Conservation (phyloP, 1,140 invertebrate genomes). For the Magallana ariakensis region DNA sequence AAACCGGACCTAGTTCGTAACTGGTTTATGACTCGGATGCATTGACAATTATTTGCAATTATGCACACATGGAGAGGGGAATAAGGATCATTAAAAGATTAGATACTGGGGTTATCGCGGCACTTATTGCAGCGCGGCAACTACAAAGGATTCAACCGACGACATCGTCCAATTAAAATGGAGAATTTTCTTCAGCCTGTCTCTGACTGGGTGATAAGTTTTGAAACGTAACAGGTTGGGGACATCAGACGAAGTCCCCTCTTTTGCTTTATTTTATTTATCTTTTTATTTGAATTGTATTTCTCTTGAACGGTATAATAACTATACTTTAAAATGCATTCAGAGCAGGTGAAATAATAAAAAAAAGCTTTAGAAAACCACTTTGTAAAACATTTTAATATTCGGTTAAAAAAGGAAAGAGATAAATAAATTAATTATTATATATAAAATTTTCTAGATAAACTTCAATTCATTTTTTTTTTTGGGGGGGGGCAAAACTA, state of each 20-base stretch:
- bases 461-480: too few species aligned
- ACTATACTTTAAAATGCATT: too few species aligned
- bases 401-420: too few species aligned
- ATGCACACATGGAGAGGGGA: slow-evolving; percentile 30
- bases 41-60: slow-evolving; percentile 45
- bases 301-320: too few species aligned
- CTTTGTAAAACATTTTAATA: too few species aligned
- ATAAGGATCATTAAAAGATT: slow-evolving; percentile 39
- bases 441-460: too few species aligned
- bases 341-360: too few species aligned
- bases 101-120: slow-evolving; percentile 13
- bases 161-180: slow-evolving; percentile 38
- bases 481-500: too few species aligned
- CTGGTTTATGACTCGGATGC: slow-evolving; percentile 21
- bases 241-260: not conserved
- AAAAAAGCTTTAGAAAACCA: too few species aligned
- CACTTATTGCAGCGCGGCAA: slow-evolving; percentile 32
- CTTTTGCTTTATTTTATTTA: too few species aligned
- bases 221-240: slow-evolving; percentile 30
- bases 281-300: too few species aligned
- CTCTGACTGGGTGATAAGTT: slow-evolving; percentile 22
- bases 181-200: slow-evolving; percentile 1
- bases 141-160: slow-evolving; percentile 24
- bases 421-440: too few species aligned
- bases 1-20: slow-evolving; percentile 5